Evolutionary conservation across 2,888 invertebrate genomes (phyloP).

Genomic region (Cerceris ruficornis): DNA sequence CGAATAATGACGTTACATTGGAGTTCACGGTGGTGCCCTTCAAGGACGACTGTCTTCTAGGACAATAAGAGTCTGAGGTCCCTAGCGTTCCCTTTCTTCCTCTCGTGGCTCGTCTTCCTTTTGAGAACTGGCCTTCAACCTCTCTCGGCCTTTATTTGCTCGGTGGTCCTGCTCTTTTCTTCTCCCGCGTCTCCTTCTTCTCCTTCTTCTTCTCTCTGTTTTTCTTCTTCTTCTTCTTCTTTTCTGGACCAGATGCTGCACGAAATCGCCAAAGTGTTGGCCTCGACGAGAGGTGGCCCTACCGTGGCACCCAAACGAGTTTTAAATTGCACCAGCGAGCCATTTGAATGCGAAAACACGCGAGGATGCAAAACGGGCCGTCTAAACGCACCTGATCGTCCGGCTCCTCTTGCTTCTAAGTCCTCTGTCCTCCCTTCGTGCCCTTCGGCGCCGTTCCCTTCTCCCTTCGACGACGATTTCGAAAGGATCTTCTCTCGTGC

Average conservation of each 20-base stretch:
- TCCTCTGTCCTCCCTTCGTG: background rate
- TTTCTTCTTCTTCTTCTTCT: conserved; percentile 18
- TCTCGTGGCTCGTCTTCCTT: conserved; percentile 58
- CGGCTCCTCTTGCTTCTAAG: conserved; percentile 27
- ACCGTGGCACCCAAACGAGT: conserved; percentile 72
- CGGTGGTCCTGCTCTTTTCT: conserved; percentile 50
- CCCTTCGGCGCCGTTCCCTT: background rate
- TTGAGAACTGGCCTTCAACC: conserved; percentile 56
- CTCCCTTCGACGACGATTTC: background rate
- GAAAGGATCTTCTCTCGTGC: background rate
- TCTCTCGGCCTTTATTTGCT: conserved; percentile 48
- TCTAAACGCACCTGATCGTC: conserved; percentile 59
- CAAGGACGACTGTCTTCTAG: conserved; percentile 32
- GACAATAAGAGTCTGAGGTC: conserved; percentile 40
- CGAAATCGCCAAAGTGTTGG: conserved; percentile 62
- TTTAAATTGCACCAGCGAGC: conserved; percentile 72
- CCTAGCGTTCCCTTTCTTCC: conserved; percentile 24
- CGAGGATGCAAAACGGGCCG: conserved; percentile 57
- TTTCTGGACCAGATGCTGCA: conserved; percentile 69
- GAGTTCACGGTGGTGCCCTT: conserved; percentile 15
- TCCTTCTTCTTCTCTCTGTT: conserved; percentile 7
- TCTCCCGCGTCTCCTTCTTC: conserved; percentile 8
- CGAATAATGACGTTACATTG: background rate
- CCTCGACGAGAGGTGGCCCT: conserved; percentile 40
- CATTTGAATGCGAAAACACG: conserved; percentile 71